Evolutionary conservation across 2,113 vertebrate genomes (phyloP).

Genomic region (Monopterus albus): DNA sequence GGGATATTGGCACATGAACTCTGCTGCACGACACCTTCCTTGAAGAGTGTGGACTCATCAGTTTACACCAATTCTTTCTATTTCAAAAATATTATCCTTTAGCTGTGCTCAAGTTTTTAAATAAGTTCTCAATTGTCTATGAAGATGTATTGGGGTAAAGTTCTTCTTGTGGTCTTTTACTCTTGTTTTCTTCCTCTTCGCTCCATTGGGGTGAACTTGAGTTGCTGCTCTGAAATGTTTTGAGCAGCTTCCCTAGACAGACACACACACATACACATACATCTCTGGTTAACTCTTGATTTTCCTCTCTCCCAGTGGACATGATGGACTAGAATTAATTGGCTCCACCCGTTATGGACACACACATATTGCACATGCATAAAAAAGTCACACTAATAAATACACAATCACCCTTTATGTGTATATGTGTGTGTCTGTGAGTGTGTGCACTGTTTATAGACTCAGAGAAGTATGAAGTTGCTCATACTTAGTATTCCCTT

Average conservation of each 20-base stretch:
- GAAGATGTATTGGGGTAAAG: background rate
- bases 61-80: no score
- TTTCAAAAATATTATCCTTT: no score
- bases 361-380: slow-evolving; percentile 23
- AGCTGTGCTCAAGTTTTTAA: no score
- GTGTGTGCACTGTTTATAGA: slow-evolving; percentile 36
- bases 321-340: slow-evolving; percentile 64
- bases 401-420: slow-evolving; percentile 24
- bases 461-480: slow-evolving; percentile 58
- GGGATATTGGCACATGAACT: no score
- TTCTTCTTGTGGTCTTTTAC: slow-evolving; percentile 3
- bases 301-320: slow-evolving; percentile 52
- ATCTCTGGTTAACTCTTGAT: slow-evolving; percentile 46
- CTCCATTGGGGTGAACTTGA: slow-evolving; percentile 49
- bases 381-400: slow-evolving; percentile 3
- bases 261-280: background rate
- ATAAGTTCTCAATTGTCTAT: no score
- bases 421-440: slow-evolving; percentile 14
- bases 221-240: slow-evolving; percentile 48
- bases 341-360: slow-evolving; percentile 41
- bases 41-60: no score
- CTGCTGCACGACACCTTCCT: no score
- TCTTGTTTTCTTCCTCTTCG: background rate
- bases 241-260: slow-evolving; percentile 24
- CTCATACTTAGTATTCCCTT: slow-evolving; percentile 72